A percentile compares a stretch with the other conserved stretches of the same genome.
phyloP scores from a whole-genome alignment of 2,888 invertebrate species.

The Thysanoteuthis rhombus region DNA sequence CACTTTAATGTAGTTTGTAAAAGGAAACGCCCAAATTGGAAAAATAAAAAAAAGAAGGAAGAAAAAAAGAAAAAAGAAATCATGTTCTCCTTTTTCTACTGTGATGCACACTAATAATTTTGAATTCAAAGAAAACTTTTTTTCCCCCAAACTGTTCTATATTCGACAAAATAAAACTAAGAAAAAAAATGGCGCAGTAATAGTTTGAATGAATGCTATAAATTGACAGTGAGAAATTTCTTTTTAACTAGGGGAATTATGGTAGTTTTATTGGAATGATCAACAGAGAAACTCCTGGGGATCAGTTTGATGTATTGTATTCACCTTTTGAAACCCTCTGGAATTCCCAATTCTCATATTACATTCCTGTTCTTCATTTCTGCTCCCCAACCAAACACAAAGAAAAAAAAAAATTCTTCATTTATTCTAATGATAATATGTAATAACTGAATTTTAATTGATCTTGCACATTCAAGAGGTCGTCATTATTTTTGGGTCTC shows the following conservation, averaged over 20 bases:
- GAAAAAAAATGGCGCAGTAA: not conserved
- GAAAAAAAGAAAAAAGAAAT: not conserved
- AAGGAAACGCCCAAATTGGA: not conserved
- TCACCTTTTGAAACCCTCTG: not conserved
- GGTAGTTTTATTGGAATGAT: not conserved
- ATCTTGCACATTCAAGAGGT: not conserved
- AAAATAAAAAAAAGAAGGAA: not conserved
- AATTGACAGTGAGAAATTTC: not conserved
- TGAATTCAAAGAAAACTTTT: not conserved
- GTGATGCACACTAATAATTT: not conserved
- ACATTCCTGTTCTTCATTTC: not conserved
- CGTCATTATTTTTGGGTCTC: not conserved
- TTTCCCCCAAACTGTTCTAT: not conserved
- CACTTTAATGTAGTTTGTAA: slow-evolving; percentile 1
- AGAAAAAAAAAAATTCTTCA: not conserved
- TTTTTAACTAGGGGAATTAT: not conserved
- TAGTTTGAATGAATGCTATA: not conserved
- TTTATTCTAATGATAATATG: not conserved
- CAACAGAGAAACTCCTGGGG: not conserved
- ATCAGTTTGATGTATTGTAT: not conserved
- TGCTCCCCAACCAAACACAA: no score
- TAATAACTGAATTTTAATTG: not conserved
- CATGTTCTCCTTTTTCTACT: not conserved
- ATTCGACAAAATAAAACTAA: not conserved
- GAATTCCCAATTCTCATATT: not conserved